Conservation (phyloP, 64 coral and sea anemone species). For the Hydrozoanthus tunicans region DNA sequence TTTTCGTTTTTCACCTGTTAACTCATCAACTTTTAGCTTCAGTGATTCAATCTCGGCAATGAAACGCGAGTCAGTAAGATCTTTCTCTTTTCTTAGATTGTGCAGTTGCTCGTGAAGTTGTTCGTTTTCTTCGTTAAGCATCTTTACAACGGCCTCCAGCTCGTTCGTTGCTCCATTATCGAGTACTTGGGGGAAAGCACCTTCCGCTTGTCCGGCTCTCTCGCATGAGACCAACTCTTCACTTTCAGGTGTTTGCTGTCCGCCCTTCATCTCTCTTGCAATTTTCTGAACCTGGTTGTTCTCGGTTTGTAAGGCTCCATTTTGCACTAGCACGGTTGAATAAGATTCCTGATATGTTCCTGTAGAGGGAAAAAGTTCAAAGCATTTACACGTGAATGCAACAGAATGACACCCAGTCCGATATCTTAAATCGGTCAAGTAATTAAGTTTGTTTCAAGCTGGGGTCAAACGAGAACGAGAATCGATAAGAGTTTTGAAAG, state of each 20-base stretch:
- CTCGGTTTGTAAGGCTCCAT: constrained; percentile 46
- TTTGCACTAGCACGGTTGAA: constrained; percentile 68
- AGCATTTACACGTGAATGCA: no score
- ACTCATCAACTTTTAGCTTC: constrained; percentile 61
- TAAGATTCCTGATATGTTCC: constrained; percentile 66
- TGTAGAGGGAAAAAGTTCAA: constrained; percentile 34
- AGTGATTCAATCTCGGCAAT: constrained; percentile 74
- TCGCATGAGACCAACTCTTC: neutral
- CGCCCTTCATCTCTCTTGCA: neutral
- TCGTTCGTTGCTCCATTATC: neutral
- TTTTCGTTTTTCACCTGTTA: constrained; percentile 54
- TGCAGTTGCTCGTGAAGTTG: constrained; percentile 22
- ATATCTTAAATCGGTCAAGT: no score
- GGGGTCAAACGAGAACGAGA: no score
- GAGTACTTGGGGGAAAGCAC: neutral
- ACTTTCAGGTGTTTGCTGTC: neutral
- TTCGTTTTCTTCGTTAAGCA: constrained; percentile 27
- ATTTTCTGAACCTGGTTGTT: constrained; percentile 25
- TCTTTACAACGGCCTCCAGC: neutral
- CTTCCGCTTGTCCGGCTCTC: neutral
- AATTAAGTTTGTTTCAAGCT: no score
- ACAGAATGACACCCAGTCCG: no score
- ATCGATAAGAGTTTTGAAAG: no score
- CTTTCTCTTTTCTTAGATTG: constrained; percentile 37
- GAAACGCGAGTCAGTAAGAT: constrained; percentile 20